Evolutionary conservation across 2,113 vertebrate species (phyloP), one percentile per base, ranked within the genome.

Genomic region (Hydrolagus affinis): DNA sequence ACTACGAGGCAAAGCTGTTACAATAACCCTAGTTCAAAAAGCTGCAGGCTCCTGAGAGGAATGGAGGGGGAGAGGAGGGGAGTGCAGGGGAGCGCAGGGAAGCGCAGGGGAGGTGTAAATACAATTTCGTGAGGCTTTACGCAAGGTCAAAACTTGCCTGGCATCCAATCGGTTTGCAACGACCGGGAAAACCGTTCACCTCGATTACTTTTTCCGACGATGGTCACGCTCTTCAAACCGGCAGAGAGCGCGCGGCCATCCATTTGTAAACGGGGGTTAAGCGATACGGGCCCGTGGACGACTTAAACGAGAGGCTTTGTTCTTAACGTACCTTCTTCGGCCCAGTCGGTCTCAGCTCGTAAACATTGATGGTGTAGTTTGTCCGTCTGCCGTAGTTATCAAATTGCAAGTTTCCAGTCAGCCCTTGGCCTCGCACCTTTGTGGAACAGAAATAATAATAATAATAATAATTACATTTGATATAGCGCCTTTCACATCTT

Each of bases 401-500:
- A 8, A 99, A 99, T 89, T 99, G 97, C 89, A 99, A 97, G 87
- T 98, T 99, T 88, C 97, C 97, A 75, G 97, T 99, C 97, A 99
- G 98, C 85, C 98, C 98, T 88, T 96, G 96, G 66, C 99, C 96
- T 93, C 98, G 96, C 64, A 99, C 98, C 98, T 99, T 91, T 70
- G n/a, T n/a, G 21, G 44, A 6, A 30, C 0, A 66, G 62, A 83
- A 44, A 32, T 19, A 66, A 66, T 14, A 66, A 30, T 30, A 4
- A 9, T 19, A n/a, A n/a, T n/a, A n/a, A n/a, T n/a, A n/a, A n/a
- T n/a, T n/a, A n/a, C n/a, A n/a, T n/a, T n/a, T n/a, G n/a, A n/a
- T n/a, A n/a, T n/a, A n/a, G n/a, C n/a, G n/a, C n/a, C n/a, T n/a
- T n/a, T n/a, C n/a, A n/a, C n/a, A n/a, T n/a, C n/a, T n/a, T n/a